Conservation (phyloP, 2,888 invertebrate species). For the Pristionchus fissidentatus region DNA sequence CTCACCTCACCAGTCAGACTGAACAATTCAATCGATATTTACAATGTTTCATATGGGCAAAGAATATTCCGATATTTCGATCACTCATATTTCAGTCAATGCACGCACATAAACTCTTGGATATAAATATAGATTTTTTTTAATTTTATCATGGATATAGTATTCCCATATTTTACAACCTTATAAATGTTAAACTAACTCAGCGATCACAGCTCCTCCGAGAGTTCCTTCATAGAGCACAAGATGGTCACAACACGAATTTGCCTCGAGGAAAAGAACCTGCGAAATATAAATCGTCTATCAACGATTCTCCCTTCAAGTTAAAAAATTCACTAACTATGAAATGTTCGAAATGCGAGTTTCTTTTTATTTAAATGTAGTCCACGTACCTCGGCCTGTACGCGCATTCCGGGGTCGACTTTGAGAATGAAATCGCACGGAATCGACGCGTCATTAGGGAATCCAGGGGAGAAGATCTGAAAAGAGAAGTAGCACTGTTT, state of each 20-base stretch:
- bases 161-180: too few species aligned
- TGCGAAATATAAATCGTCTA: background rate
- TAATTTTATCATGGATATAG: too few species aligned
- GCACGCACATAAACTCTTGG: too few species aligned
- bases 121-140: too few species aligned
- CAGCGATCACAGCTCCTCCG: background rate
- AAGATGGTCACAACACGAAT: background rate
- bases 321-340: too few species aligned
- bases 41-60: too few species aligned
- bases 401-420: background rate
- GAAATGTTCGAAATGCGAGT: too few species aligned
- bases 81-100: too few species aligned
- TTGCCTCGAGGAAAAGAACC: background rate
- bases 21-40: too few species aligned
- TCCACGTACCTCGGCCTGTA: background rate
- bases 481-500: background rate
- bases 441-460: slow-evolving; percentile 4
- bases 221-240: background rate
- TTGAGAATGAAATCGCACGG: background rate
- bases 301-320: too few species aligned
- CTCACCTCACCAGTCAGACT: slow-evolving; percentile 8
- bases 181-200: background rate
- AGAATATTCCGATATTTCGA: too few species aligned
- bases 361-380: background rate
- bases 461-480: background rate